phyloP scores from a whole-genome alignment of 2,113 vertebrate genomes.

The Anthoscopus minutus region DNA sequence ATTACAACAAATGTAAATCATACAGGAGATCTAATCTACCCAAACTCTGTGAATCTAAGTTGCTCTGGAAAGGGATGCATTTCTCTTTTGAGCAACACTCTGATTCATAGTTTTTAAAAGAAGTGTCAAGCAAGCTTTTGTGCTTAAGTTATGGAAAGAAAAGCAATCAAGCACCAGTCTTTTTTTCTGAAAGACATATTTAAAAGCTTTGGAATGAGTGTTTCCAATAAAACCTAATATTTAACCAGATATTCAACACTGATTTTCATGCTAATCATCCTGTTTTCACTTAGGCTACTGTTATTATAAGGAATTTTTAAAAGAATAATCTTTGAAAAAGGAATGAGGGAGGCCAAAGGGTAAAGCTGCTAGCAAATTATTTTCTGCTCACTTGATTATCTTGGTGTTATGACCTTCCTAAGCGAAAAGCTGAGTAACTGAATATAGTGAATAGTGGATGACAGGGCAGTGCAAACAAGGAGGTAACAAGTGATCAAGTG shows the following conservation, averaged over 20 bases:
- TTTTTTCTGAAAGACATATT: background rate
- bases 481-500: background rate
- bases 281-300: background rate
- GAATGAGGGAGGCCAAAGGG: background rate
- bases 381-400: background rate
- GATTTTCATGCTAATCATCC: background rate
- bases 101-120: background rate
- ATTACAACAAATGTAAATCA: background rate
- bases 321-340: background rate
- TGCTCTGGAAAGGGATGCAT: background rate
- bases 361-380: background rate
- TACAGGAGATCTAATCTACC: background rate
- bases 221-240: background rate
- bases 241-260: background rate
- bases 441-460: background rate
- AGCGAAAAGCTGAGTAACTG: background rate
- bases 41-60: background rate
- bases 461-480: background rate
- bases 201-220: background rate
- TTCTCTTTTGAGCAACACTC: background rate
- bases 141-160: background rate
- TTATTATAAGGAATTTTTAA: background rate
- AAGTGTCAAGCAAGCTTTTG: background rate
- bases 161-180: background rate
- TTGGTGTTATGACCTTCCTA: background rate